Base-by-base conservation (phyloP, 2,113 vertebrate genomes). In the Ursus arctos region DNA sequence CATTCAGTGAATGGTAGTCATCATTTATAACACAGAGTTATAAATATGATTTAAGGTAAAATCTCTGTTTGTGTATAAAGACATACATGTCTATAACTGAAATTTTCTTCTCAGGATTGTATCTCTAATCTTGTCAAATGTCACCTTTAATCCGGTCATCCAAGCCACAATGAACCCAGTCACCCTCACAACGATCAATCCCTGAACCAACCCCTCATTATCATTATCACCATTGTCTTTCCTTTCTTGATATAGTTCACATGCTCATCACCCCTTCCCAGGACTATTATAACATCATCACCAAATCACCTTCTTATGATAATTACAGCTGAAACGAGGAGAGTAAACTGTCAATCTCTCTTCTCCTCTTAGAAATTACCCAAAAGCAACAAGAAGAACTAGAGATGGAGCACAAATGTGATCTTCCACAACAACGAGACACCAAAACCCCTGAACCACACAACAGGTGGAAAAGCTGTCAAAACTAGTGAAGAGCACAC, bases 21-120 rank as follows among this genome's bases (percentile, higher is more conserved):
- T 65, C 76, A 88, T 77, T 90, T 69, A 93, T 6, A 69, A 67
- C 6, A 57, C 7, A 61, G 24, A 92, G n/a, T 65, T 95, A 94
- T 19, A 93, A 94, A 94, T 67, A 61, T 10, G 24, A 51, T 36
- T 88, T 79, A 82, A 85, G 77, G 36, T 67, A 71, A 93, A 90
- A 85, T 57, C 43, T 86, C 19, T 33, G 9, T 76, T 88, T 94
- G 18, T 79, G 14, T 89, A 83, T 55, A 83, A 89, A 69, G 14
- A 33, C 16, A 92, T 21, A 74, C 4, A 65, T 61, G 24, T 91
- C 49, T 40, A 65, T 31, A 91, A 77, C 15, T 59, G 33, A 82
- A 93, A n/a, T 89, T 49, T 65, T 80, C 22, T 92, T 86, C 21
- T 96, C 40, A 79, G 40, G 5, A 63, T 12, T 72, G 2, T 51